Conservation (phyloP, 92 coral and sea anemone genomes). For the Epizoanthus ramosus region DNA sequence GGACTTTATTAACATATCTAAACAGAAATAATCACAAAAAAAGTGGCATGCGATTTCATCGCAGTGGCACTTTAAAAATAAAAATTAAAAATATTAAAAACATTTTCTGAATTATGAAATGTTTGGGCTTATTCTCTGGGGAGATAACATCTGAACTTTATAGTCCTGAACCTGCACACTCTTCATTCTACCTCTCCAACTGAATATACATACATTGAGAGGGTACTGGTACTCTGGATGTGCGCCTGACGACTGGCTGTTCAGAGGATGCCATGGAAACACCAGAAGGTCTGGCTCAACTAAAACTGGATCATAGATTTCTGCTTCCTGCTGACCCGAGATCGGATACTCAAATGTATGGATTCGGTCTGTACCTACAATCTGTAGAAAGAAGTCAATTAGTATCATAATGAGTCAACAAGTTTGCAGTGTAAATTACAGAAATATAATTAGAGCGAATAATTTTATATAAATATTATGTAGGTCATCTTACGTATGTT, state of each 20-base stretch:
- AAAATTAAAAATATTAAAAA: no score
- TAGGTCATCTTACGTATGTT: no score
- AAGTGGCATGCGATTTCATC: no score
- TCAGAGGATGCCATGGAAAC: constrained; percentile 94
- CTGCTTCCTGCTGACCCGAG: constrained; percentile 93
- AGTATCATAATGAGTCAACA: no score
- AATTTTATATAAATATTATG: no score
- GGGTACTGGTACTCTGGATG: constrained; percentile 78
- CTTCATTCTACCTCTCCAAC: neutral
- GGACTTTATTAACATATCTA: no score
- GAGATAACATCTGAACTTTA: no score
- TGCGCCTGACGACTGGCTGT: constrained; percentile 39
- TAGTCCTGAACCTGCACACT: neutral
- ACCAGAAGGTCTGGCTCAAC: constrained; percentile 83
- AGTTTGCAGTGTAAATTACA: no score
- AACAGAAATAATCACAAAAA: no score
- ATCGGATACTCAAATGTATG: constrained; percentile 75
- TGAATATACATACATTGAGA: constrained; percentile 63
- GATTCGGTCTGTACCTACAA: constrained; percentile 58
- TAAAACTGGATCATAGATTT: constrained; percentile 85
- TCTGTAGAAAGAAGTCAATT: constrained; percentile 43
- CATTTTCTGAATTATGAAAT: no score
- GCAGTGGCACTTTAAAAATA: no score
- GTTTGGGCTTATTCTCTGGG: neutral
- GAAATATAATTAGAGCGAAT: no score